Evolutionary conservation across 2,888 invertebrate species (phyloP), one percentile per base, ranked within the genome.

Genomic region (Drosophila pseudotakahashii): DNA sequence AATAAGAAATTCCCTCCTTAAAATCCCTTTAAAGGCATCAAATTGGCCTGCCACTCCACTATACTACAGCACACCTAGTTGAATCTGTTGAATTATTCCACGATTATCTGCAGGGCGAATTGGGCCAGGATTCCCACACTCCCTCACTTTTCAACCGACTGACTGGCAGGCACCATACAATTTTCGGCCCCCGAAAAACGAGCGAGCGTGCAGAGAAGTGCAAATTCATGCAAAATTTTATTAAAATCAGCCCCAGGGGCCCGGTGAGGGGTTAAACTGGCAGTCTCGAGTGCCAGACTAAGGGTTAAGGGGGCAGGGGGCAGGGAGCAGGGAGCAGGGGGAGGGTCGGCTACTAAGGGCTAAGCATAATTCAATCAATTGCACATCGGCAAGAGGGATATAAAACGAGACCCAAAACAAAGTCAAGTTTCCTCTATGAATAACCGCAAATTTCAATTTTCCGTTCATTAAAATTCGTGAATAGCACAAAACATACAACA

Each of bases 311-410:
- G 36, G 19, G 32, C n/a, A n/a, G n/a, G n/a, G n/a, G n/a, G n/a
- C n/a, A n/a, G n/a, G n/a, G n/a, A n/a, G n/a, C n/a, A n/a, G n/a
- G n/a, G n/a, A n/a, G 19, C 1, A 19, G 19, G 19, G 19, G 19
- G 19, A 19, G 19, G 19, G 19, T n/a, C 19, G 19, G 6, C 13
- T 1, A 6, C 26, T 7, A 13, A 34, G 44, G 70, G 71, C 71
- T 75, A 74, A 79, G 71, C 79, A 79, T 88, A 89, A 89, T 80
- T 88, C 89, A 88, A 81, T 81, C 88, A 88, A 69, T 77, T 78
- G 81, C 86, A 78, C 75, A 48, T 10, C 30, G 77, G 54, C 60
- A 73, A 64, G 47, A 59, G 47, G 3, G 45, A 11, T 11, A 5
- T 26, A 26, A 26, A 26, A 26, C 26, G 26, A 26, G 16, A 47